phyloP scores from a whole-genome alignment of 2,888 invertebrate species.

The Drosophila mimica region DNA sequence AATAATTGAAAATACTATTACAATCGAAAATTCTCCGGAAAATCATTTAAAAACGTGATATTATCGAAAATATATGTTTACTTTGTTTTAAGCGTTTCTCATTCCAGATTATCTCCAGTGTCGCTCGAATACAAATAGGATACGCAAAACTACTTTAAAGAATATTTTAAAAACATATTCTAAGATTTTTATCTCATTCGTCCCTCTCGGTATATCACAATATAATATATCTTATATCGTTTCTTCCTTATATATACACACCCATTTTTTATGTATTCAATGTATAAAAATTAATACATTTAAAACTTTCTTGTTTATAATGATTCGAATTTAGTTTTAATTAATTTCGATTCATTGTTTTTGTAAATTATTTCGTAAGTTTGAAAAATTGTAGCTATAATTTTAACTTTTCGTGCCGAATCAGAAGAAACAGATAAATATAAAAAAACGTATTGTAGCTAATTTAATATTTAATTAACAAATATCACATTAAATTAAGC shows the following conservation, averaged over 20 bases:
- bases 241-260: too few relatives aligned
- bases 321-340: neutral
- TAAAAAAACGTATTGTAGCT: neutral
- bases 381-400: neutral
- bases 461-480: neutral
- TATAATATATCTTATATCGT: neutral
- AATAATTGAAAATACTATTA: too few relatives aligned
- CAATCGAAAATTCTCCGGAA: too few relatives aligned
- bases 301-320: neutral
- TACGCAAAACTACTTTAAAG: neutral
- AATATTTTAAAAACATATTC: neutral
- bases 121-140: neutral
- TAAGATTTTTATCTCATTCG: neutral
- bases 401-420: neutral
- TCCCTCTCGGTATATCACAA: neutral
- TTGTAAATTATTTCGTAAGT: neutral
- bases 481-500: conserved; percentile 19
- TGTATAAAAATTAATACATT: neutral
- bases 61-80: neutral
- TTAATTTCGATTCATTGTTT: neutral
- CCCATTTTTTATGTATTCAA: neutral
- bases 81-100: neutral
- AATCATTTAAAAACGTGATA: neutral
- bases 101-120: neutral
- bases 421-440: neutral